These are phyloP conservation scores for Xanthostigma xanthostigma DNA, from an alignment of 2,888 invertebrate species.

Conservation along the genomic window DNA sequence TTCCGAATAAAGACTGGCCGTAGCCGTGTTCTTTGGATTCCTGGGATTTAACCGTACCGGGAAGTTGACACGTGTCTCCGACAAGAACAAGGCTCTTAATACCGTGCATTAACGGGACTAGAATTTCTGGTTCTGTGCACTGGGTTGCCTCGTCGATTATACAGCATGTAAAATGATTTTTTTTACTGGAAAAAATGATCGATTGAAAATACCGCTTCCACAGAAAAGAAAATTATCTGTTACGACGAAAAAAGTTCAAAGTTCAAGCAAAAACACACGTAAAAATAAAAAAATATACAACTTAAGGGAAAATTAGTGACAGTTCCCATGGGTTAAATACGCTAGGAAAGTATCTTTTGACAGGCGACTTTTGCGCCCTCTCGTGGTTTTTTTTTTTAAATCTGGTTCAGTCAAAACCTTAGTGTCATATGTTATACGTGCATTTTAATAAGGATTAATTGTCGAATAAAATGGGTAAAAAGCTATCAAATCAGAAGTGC, in stretches of 20 bases:
- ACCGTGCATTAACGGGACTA: conserved; percentile 64
- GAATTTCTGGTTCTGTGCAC: conserved; percentile 66
- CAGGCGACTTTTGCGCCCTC: no score
- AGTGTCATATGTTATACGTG: no score
- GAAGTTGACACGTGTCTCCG: conserved; percentile 76
- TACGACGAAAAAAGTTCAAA: neutral
- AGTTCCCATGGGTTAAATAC: no score
- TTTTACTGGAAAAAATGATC: conserved; percentile 8
- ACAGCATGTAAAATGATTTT: conserved; percentile 38
- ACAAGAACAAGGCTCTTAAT: conserved; percentile 64
- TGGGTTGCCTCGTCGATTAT: conserved; percentile 83
- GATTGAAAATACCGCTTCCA: neutral
- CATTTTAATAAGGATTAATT: no score
- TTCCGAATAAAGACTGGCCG: conserved; percentile 61
- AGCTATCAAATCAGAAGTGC: no score
- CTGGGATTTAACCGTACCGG: conserved; percentile 64
- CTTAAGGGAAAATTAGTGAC: no score
- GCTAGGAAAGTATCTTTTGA: no score
- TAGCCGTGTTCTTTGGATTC: conserved; percentile 53
- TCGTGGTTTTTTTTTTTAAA: no score
- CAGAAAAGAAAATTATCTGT: neutral
- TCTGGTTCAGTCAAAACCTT: no score
- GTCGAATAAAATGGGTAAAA: no score
- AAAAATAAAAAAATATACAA: no score
- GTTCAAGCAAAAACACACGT: no score